Evolutionary conservation across 2,113 vertebrate species (phyloP).

Genomic region (Fregata magnificens): DNA sequence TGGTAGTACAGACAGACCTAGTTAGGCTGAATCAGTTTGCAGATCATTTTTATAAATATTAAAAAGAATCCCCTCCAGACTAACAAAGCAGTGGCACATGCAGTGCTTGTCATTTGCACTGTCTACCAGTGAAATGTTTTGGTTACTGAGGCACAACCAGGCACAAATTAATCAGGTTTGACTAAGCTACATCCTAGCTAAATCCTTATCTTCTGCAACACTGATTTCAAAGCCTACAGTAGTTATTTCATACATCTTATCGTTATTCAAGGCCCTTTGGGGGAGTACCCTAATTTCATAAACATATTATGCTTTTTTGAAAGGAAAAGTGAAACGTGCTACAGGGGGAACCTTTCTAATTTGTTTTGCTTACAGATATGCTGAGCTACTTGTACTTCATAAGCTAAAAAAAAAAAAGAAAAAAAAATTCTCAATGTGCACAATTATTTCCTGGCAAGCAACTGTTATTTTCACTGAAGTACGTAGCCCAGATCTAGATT

Average conservation of each 20-base stretch:
- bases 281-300: constrained; percentile 12
- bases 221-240: constrained; percentile 19
- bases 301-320: constrained; percentile 11
- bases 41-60: constrained; percentile 45
- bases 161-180: constrained; percentile 45
- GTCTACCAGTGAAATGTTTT: neutral
- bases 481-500: neutral
- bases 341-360: constrained; percentile 9
- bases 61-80: constrained; percentile 22
- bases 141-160: constrained; percentile 13
- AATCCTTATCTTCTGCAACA: constrained; percentile 38
- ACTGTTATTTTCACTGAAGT: neutral
- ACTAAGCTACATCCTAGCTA: neutral
- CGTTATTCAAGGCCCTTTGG: constrained; percentile 10
- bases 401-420: neutral
- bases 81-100: neutral
- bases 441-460: neutral
- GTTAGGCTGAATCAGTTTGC: neutral
- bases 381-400: neutral
- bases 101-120: neutral
- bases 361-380: constrained; percentile 45
- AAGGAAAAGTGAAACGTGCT: constrained; percentile 7
- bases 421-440: neutral
- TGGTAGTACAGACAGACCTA: neutral
- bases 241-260: constrained; percentile 26